phyloP scores from a whole-genome alignment of 1,140 invertebrate genomes.

The Paracyclopina nana region DNA sequence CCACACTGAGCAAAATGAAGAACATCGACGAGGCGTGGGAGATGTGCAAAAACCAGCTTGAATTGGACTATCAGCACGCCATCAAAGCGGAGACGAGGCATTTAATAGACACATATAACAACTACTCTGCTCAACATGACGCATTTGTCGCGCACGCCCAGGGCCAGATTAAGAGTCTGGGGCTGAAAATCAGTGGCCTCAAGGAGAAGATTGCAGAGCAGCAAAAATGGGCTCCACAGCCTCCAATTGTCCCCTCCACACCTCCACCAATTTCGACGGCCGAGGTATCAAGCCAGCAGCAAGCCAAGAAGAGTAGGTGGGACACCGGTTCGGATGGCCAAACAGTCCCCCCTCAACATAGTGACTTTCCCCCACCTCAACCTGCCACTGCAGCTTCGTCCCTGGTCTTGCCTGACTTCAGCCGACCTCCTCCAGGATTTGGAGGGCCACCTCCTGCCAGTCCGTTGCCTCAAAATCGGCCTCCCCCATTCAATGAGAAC shows the following conservation, averaged over 20 bases:
- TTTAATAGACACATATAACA: slow-evolving; percentile 26
- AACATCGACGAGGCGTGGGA: slow-evolving; percentile 53
- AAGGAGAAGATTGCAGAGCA: slow-evolving; percentile 16
- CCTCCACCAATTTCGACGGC: slow-evolving; percentile 24
- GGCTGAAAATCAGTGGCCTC: slow-evolving; percentile 19
- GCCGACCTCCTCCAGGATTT: slow-evolving; percentile 33
- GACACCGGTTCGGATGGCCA: slow-evolving; percentile 10
- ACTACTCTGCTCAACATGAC: slow-evolving; percentile 48
- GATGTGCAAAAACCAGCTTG: slow-evolving; percentile 58
- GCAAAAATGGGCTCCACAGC: neutral
- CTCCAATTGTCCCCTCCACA: neutral
- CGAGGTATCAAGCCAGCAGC: neutral
- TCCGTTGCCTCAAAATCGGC: slow-evolving; percentile 33
- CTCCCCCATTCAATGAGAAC: slow-evolving; percentile 34
- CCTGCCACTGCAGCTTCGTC: slow-evolving; percentile 17
- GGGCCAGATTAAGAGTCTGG: slow-evolving; percentile 21
- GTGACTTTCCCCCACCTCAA: slow-evolving; percentile 18
- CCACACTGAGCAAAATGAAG: slow-evolving; percentile 61
- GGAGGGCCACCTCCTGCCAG: neutral
- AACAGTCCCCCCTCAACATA: slow-evolving; percentile 19
- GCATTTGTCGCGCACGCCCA: slow-evolving; percentile 76
- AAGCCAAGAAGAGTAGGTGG: neutral
- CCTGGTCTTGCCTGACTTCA: no score
- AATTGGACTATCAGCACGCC: slow-evolving; percentile 49
- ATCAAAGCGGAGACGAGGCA: slow-evolving; percentile 49